phyloP scores from a whole-genome alignment of 2,888 invertebrate genomes.

The Panopea generosa region DNA sequence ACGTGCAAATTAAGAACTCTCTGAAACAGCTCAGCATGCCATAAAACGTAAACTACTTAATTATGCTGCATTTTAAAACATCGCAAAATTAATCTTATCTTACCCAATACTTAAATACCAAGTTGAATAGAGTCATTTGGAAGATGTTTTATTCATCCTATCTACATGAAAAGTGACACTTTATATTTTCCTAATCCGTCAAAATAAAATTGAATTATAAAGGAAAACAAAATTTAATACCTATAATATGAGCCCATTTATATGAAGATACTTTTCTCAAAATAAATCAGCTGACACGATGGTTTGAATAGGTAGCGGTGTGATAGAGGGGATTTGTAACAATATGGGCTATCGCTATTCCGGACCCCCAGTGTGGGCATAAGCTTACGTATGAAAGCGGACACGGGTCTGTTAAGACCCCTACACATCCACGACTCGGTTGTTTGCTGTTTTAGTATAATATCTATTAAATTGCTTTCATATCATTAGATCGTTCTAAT shows the following conservation, averaged over 20 bases:
- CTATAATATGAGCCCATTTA: slow-evolving; percentile 35
- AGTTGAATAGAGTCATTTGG: slow-evolving; percentile 39
- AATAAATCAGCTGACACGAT: slow-evolving; percentile 49
- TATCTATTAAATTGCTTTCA: slow-evolving; percentile 31
- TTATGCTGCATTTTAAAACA: neutral
- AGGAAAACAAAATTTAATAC: slow-evolving; percentile 60
- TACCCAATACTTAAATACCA: slow-evolving; percentile 37
- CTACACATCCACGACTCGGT: slow-evolving; percentile 25
- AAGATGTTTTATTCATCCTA: slow-evolving; percentile 39
- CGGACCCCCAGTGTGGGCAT: slow-evolving; percentile 31
- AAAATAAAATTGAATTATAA: slow-evolving; percentile 51
- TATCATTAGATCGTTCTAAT: slow-evolving; percentile 28
- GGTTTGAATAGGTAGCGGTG: slow-evolving; percentile 27
- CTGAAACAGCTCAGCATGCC: too few species aligned
- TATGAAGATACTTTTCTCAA: slow-evolving; percentile 37
- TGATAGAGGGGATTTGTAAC: slow-evolving; percentile 47
- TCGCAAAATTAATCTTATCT: slow-evolving; percentile 22
- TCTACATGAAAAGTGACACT: slow-evolving; percentile 40
- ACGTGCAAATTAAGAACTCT: too few species aligned
- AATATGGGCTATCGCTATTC: slow-evolving; percentile 40
- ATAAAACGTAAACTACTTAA: too few species aligned
- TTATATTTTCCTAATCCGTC: slow-evolving; percentile 48
- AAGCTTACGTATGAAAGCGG: slow-evolving; percentile 43
- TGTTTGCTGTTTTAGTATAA: slow-evolving; percentile 42
- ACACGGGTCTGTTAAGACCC: slow-evolving; percentile 37